These are phyloP conservation scores for Hylia prasina DNA, from an alignment of 2,113 vertebrate species.

Conservation along the genomic window DNA sequence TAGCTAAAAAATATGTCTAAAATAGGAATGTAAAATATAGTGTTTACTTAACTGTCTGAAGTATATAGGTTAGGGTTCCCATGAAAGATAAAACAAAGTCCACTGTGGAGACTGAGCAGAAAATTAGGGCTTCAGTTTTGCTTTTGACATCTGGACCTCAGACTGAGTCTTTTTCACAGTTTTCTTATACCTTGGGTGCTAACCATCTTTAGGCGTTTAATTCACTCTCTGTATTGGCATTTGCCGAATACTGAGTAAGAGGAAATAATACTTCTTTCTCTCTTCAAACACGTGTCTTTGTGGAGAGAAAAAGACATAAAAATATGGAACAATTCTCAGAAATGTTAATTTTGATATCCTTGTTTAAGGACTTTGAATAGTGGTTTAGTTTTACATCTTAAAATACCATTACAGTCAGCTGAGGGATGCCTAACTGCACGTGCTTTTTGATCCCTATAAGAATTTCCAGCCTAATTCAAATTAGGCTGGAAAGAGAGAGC, in stretches of 20 bases:
- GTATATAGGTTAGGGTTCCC: background rate
- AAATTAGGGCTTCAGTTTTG: background rate
- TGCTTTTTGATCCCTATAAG: background rate
- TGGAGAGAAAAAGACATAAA: background rate
- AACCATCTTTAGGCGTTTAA: background rate
- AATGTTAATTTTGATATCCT: background rate
- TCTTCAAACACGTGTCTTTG: background rate
- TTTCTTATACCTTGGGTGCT: background rate
- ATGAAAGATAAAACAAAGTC: background rate
- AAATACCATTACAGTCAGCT: background rate
- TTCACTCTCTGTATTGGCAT: background rate
- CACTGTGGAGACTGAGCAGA: background rate
- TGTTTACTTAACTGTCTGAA: background rate
- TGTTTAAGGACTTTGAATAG: background rate
- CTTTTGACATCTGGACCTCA: background rate
- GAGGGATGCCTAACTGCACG: background rate
- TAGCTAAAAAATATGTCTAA: background rate
- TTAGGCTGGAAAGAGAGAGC: no score
- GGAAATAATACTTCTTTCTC: background rate
- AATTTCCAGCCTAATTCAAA: constrained; percentile 15
- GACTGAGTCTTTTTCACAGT: background rate
- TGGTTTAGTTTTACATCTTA: background rate
- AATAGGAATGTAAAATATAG: background rate
- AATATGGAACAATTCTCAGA: background rate
- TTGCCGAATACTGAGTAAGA: background rate